A percentile compares a stretch with the other conserved stretches of the same genome.
Conservation (phyloP, 2,113 vertebrate species). For the Pongo abelii region DNA sequence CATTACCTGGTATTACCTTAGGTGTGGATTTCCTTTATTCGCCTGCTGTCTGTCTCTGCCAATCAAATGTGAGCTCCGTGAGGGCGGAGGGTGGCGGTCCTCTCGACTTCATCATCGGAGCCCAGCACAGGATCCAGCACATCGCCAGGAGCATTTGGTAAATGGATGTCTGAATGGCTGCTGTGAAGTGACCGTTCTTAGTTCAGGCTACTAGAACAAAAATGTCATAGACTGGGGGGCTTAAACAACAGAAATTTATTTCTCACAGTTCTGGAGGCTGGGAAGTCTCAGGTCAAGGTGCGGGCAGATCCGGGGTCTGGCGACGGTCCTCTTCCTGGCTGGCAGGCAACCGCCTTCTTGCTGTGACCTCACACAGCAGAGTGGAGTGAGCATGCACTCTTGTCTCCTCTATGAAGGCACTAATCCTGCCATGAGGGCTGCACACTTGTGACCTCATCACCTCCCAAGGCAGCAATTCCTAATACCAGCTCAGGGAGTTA, state of each 20-base stretch:
- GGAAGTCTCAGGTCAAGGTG: not conserved
- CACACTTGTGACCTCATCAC: not conserved
- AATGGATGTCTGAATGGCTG: not conserved
- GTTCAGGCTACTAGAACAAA: not conserved
- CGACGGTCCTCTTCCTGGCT: not conserved
- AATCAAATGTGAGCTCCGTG: not conserved
- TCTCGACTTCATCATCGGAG: rapidly evolving
- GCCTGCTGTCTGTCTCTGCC: not conserved
- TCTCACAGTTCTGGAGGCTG: not conserved
- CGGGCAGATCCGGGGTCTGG: not conserved
- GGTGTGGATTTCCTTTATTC: too few species aligned
- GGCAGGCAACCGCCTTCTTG: not conserved
- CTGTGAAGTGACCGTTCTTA: not conserved
- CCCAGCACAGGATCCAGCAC: not conserved
- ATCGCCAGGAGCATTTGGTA: not conserved
- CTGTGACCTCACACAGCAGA: not conserved
- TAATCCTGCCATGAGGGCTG: not conserved
- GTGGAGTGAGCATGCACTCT: not conserved
- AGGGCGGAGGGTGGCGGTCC: rapidly evolving
- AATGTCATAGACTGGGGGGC: not conserved
- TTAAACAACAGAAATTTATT: not conserved
- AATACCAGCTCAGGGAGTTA: not conserved
- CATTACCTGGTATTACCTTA: rapidly evolving
- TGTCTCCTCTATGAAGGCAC: not conserved
- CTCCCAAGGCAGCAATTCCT: not conserved